phyloP scores from a whole-genome alignment of 2,113 vertebrate species.

The Apistogramma diplotaenia region DNA sequence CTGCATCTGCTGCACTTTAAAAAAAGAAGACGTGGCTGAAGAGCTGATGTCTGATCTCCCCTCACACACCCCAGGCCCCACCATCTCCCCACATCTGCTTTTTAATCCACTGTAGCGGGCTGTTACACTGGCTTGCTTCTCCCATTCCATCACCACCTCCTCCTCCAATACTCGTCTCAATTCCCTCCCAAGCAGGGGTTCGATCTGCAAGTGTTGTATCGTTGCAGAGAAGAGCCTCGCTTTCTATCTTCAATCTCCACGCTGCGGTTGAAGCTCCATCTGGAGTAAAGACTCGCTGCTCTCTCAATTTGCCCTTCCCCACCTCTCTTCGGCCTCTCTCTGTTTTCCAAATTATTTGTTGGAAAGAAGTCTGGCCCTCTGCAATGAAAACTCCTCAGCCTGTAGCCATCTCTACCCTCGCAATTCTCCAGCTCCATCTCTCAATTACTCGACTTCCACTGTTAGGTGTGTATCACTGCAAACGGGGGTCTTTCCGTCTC shows the following conservation, averaged over 20 bases:
- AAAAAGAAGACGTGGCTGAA: neutral
- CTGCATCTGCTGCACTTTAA: slow-evolving; percentile 13
- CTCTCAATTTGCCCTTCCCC: slow-evolving; percentile 41
- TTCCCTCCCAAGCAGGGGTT: slow-evolving; percentile 28
- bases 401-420: neutral
- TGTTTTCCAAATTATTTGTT: slow-evolving; percentile 43
- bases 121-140: neutral
- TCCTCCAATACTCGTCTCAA: slow-evolving; percentile 29
- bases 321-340: neutral
- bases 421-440: slow-evolving; percentile 4
- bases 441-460: slow-evolving; percentile 11
- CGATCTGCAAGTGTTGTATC: slow-evolving; percentile 29
- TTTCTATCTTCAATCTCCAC: slow-evolving; percentile 15
- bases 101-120: neutral
- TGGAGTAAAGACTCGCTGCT: slow-evolving; percentile 29
- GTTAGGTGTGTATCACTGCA: slow-evolving; percentile 3
- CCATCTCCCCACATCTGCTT: neutral
- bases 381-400: slow-evolving; percentile 9
- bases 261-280: slow-evolving; percentile 31
- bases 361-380: slow-evolving; percentile 14
- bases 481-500: slow-evolving; percentile 1
- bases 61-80: neutral
- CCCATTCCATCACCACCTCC: neutral
- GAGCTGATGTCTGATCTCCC: slow-evolving; percentile 4
- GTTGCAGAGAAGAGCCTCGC: slow-evolving; percentile 21